phyloP scores from a whole-genome alignment of 2,113 vertebrate genomes.

The Tupaia chinensis region DNA sequence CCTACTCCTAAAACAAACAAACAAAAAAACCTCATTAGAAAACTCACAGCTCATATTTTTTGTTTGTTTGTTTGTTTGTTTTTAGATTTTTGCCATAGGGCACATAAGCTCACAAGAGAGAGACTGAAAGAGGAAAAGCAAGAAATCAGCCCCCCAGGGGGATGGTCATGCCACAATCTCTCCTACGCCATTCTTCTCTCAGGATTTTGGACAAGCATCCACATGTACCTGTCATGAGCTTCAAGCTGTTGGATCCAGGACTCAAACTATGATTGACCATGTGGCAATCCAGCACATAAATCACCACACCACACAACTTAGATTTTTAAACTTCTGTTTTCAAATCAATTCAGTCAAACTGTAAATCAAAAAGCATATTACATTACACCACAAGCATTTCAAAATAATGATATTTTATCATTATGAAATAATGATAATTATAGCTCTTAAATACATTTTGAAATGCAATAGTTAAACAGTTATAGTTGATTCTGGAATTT shows the following conservation, averaged over 20 bases:
- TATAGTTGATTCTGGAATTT: neutral
- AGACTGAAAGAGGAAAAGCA: no score
- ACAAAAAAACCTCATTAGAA: neutral
- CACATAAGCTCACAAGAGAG: no score
- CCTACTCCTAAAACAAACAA: neutral
- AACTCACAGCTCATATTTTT: neutral
- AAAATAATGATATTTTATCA: neutral
- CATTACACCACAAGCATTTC: neutral
- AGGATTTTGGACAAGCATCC: no score
- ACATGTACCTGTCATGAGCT: no score
- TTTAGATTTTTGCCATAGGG: no score
- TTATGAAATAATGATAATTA: neutral
- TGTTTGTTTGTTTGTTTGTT: neutral
- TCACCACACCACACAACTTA: neutral
- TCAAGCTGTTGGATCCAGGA: no score
- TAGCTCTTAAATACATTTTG: neutral
- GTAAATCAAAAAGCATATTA: slow-evolving; percentile 8
- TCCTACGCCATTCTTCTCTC: no score
- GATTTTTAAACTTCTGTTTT: neutral
- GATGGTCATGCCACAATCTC: no score
- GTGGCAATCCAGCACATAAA: no score
- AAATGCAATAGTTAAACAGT: neutral
- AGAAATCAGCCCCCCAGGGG: no score
- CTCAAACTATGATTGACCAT: no score
- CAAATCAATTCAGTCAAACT: neutral